These are phyloP conservation scores for Zaprionus camerounensis DNA, from an alignment of 1,140 invertebrate genomes.

Conservation along the genomic window DNA sequence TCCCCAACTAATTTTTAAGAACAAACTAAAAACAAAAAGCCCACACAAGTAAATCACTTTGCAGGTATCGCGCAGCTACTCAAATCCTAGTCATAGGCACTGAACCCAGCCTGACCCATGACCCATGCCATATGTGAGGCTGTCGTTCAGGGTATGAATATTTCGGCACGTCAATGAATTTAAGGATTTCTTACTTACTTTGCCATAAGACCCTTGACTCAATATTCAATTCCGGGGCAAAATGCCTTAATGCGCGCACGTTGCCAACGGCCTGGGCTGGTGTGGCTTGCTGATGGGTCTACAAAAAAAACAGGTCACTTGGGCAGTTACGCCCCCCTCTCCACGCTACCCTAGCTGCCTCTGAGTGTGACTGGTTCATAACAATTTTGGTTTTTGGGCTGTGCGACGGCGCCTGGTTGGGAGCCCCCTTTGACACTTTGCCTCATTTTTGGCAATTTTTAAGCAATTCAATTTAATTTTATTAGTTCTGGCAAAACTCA, in stretches of 20 bases:
- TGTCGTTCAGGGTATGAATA: conserved; percentile 28
- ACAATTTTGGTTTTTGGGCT: conserved; percentile 49
- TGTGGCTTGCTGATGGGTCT: conserved; percentile 7
- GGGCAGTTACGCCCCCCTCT: conserved; percentile 24
- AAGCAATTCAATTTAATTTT: conserved; percentile 83
- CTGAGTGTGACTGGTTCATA: conserved; percentile 53
- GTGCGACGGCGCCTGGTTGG: conserved; percentile 6
- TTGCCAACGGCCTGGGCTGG: conserved; percentile 43
- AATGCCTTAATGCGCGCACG: conserved; percentile 76
- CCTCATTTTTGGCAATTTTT: conserved; percentile 82
- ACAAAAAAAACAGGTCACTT: conserved; percentile 32
- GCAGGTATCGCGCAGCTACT: not conserved
- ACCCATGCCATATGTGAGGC: not conserved
- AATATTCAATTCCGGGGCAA: conserved; percentile 75
- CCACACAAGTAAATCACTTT: not conserved
- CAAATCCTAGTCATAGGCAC: not conserved
- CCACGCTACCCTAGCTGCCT: not conserved
- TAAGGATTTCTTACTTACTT: conserved; percentile 27
- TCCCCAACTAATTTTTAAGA: too few relatives aligned
- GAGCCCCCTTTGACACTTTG: conserved; percentile 58
- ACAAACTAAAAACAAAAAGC: not conserved
- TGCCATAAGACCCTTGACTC: conserved; percentile 69
- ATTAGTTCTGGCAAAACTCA: conserved; percentile 81
- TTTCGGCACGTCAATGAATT: conserved; percentile 24
- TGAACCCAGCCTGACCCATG: not conserved